Conservation (phyloP, 2,113 vertebrate species). For the Elephantulus edwardii region DNA sequence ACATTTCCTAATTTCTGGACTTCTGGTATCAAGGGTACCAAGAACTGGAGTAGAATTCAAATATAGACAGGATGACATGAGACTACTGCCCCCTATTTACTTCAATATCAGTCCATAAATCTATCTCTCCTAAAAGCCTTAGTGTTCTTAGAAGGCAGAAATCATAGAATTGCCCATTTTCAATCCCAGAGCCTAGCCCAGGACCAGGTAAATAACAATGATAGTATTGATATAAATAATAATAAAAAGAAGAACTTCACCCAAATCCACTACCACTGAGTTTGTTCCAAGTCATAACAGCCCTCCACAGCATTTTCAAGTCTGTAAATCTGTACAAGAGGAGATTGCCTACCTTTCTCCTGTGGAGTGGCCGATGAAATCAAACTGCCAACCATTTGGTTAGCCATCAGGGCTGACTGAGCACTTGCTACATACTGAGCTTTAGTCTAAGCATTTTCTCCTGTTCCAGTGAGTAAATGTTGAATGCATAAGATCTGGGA, state of each 20-base stretch:
- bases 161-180: neutral
- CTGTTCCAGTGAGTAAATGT: neutral
- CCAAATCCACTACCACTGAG: too few species aligned
- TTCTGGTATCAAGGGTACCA: too few species aligned
- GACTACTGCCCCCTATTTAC: neutral
- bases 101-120: neutral
- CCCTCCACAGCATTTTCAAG: too few species aligned
- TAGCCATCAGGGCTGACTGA: neutral
- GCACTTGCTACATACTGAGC: neutral
- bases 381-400: too few species aligned
- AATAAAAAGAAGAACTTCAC: too few species aligned
- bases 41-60: neutral
- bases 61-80: neutral
- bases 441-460: neutral
- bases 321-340: too few species aligned
- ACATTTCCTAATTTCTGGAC: too few species aligned
- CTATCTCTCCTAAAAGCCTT: neutral
- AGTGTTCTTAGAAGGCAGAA: neutral
- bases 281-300: too few species aligned
- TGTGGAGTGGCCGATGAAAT: too few species aligned
- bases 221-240: neutral
- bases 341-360: too few species aligned
- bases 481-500: constrained; percentile 25
- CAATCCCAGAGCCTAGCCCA: neutral
- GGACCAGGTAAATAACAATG: neutral